These are phyloP conservation scores for Halocaridina rubra DNA, from an alignment of 2,888 invertebrate genomes.

Conservation along the genomic window DNA sequence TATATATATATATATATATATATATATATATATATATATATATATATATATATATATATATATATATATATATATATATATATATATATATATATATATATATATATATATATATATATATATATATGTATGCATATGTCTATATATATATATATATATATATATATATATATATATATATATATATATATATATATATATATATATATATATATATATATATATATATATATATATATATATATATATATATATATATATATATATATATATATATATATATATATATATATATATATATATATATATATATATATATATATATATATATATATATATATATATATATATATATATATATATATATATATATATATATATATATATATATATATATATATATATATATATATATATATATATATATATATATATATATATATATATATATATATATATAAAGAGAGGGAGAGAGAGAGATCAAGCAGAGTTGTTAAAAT, in stretches of 20 bases:
- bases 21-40: background rate
- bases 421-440: background rate
- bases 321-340: background rate
- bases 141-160: background rate
- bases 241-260: background rate
- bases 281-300: background rate
- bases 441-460: background rate
- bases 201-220: background rate
- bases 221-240: background rate
- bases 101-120: background rate
- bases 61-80: background rate
- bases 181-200: background rate
- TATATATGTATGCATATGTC: background rate
- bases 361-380: background rate
- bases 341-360: background rate
- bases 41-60: background rate
- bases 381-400: background rate
- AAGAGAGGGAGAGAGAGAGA: too few relatives aligned
- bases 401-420: background rate
- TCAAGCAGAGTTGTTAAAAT: too few relatives aligned
- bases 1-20: too few relatives aligned
- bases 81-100: background rate
- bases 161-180: background rate
- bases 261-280: background rate
- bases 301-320: background rate